These are phyloP conservation scores for Pecten maximus DNA, from an alignment of 2,888 invertebrate genomes.

Conservation along the genomic window DNA sequence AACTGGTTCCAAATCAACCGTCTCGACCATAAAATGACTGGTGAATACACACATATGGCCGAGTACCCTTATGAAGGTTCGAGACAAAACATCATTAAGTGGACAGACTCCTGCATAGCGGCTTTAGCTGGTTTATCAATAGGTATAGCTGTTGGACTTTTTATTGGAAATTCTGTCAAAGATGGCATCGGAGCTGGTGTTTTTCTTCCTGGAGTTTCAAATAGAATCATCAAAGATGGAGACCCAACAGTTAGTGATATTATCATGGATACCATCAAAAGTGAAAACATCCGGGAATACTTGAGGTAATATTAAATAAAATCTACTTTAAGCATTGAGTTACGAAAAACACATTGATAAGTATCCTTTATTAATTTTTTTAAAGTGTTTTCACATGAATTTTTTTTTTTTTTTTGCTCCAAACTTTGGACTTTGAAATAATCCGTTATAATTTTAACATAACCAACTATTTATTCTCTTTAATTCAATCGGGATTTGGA, in stretches of 20 bases:
- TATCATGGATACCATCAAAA: slow-evolving; percentile 60
- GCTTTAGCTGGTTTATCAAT: background rate
- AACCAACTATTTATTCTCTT: no score
- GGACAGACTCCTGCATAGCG: background rate
- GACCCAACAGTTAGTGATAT: slow-evolving; percentile 61
- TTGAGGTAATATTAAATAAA: slow-evolving; percentile 56
- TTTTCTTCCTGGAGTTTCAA: slow-evolving; percentile 47
- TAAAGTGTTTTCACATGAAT: no score
- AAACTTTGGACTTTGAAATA: no score
- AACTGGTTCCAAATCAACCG: no score
- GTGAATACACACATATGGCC: no score
- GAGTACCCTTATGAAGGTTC: background rate
- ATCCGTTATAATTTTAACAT: no score
- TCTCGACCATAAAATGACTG: no score
- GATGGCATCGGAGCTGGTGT: background rate
- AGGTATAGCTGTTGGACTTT: background rate
- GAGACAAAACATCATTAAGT: background rate
- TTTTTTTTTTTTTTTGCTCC: no score
- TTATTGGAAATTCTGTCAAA: background rate
- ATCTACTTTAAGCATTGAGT: no score
- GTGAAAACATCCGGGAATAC: slow-evolving; percentile 64
- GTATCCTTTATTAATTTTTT: no score
- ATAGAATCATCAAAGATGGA: slow-evolving; percentile 59
- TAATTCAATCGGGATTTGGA: no score
- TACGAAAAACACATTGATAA: no score